Evolutionary conservation across 1,140 invertebrate genomes (phyloP).

Genomic region (Drosophila nebulosa): DNA sequence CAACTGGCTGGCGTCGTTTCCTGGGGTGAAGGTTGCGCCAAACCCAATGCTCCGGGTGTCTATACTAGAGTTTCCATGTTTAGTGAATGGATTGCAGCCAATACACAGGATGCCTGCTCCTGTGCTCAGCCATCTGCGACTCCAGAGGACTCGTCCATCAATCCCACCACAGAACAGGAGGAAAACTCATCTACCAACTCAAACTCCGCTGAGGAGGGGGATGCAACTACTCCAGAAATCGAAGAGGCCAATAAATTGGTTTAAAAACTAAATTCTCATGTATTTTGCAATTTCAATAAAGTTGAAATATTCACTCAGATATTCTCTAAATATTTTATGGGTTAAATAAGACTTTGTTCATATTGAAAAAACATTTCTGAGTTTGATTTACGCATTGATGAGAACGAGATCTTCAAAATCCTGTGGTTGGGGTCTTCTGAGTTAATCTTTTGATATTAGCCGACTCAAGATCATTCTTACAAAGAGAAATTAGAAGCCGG

Average conservation of each 20-base stretch:
- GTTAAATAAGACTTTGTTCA: too few species aligned
- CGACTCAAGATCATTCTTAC: too few species aligned
- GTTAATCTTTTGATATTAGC: too few species aligned
- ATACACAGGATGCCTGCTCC: constrained; percentile 86
- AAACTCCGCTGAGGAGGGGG: neutral
- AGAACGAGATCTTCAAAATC: too few species aligned
- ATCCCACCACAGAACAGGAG: constrained; percentile 19
- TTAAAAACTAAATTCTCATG: neutral
- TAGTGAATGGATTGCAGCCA: constrained; percentile 86
- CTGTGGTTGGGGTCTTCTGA: too few species aligned
- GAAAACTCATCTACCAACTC: constrained; percentile 8
- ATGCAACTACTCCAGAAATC: constrained; percentile 22
- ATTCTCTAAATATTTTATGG: neutral
- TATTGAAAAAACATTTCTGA: too few species aligned
- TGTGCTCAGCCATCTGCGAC: constrained; percentile 81
- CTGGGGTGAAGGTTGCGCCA: constrained; percentile 91
- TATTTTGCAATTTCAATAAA: neutral
- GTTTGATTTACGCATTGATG: too few species aligned
- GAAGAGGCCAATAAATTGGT: constrained; percentile 38
- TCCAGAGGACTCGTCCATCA: neutral
- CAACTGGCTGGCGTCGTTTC: constrained; percentile 85
- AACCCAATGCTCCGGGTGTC: constrained; percentile 90
- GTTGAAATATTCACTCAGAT: neutral
- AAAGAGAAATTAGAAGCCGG: too few species aligned
- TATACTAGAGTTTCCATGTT: constrained; percentile 91